phyloP scores from a whole-genome alignment of 2,888 invertebrate genomes.

The Stenodera caucasica region DNA sequence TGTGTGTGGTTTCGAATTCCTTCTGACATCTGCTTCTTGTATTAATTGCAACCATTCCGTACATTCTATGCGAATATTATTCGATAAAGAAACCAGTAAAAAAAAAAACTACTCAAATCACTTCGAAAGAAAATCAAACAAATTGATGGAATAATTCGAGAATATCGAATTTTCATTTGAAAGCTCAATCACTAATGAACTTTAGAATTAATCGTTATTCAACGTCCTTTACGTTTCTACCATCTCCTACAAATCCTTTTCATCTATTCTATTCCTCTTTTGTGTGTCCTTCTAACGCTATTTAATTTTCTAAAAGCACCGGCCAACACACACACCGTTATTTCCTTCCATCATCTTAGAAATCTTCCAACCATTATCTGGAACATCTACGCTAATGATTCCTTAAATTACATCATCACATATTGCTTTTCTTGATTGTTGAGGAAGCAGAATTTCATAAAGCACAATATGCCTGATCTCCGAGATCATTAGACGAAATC shows the following conservation, averaged over 20 bases:
- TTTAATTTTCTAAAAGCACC: conserved; percentile 2
- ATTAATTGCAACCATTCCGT: conserved; percentile 52
- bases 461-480: neutral
- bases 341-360: neutral
- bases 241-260: neutral
- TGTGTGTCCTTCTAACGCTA: neutral
- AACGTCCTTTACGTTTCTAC: neutral
- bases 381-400: neutral
- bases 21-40: conserved; percentile 50
- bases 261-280: neutral
- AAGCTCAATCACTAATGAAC: neutral
- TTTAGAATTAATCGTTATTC: neutral
- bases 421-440: neutral
- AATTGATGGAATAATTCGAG: neutral
- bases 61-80: conserved; percentile 17
- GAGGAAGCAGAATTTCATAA: neutral
- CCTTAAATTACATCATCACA: conserved; percentile 4
- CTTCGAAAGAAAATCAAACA: no score
- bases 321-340: neutral
- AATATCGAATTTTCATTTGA: neutral
- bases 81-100: neutral
- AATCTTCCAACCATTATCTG: neutral
- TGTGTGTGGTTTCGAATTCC: conserved; percentile 49
- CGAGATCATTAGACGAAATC: neutral
- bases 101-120: neutral